Conservation (phyloP, 2,113 vertebrate species). For the Odontesthes bonariensis region DNA sequence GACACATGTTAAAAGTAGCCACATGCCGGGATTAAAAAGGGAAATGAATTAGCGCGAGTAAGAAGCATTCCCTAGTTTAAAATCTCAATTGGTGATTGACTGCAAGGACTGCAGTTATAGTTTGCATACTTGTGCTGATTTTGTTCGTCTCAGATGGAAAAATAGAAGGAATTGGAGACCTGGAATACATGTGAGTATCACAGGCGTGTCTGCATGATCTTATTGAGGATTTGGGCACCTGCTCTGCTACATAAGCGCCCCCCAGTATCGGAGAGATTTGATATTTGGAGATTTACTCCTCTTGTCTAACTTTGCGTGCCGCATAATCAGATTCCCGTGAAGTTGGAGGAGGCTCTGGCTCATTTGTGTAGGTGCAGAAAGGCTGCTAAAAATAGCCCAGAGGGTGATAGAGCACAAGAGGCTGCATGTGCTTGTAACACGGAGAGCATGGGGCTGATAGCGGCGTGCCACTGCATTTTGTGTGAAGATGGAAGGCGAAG, state of each 20-base stretch:
- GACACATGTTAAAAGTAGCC: constrained; percentile 20
- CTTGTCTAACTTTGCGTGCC: constrained; percentile 52
- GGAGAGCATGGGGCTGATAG: constrained; percentile 21
- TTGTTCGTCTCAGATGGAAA: too few species aligned
- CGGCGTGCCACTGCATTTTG: constrained; percentile 6
- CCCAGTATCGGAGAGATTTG: constrained; percentile 47
- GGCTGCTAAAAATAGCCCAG: constrained; percentile 73
- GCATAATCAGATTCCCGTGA: constrained; percentile 60
- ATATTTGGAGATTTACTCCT: constrained; percentile 58
- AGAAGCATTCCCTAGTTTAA: not conserved
- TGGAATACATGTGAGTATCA: constrained; percentile 8
- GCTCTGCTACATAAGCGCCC: constrained; percentile 40
- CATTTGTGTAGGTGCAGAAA: constrained; percentile 64
- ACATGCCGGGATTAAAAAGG: not conserved
- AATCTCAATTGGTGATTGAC: constrained; percentile 48
- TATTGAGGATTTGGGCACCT: constrained; percentile 39
- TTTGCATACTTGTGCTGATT: constrained; percentile 39
- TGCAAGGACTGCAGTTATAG: constrained; percentile 29
- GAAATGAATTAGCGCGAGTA: not conserved
- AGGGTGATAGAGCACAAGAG: constrained; percentile 46
- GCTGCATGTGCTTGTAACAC: constrained; percentile 33
- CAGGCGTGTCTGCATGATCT: constrained; percentile 33
- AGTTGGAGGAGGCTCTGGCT: constrained; percentile 58
- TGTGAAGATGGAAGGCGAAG: not conserved
- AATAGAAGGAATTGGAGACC: not conserved